Evolutionary conservation across 2,797 vertebrate genomes (phyloP), one percentile per base, ranked within the genome.

Genomic region (Antrozous pallidus): DNA sequence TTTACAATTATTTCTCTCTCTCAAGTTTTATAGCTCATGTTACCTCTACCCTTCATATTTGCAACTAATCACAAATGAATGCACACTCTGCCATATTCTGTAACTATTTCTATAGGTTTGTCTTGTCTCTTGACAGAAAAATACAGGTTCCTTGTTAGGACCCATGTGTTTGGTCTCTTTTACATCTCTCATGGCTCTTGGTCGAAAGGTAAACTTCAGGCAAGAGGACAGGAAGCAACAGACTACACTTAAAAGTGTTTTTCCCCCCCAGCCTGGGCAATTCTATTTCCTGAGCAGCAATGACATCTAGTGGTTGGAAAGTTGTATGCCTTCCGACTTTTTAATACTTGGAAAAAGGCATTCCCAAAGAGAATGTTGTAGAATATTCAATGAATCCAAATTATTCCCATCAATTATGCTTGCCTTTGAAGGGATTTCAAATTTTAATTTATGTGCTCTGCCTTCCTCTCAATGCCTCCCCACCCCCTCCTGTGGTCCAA

Each of bases 291-390:
- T 47, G 90, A 77, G n/a, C 97, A 98, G 98, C 83, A 97, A 74
- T 97, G 98, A 90, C 98, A 97, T 95, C 98, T 98, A 67, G 94
- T 93, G 98, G 95, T 94, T 71, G 2, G 0, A 38, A 74, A 6
- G 2, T 78, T 61, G 22, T 45, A 79, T 65, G 11, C 28, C 2
- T 61, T 51, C 31, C 79, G 14, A 61, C 6, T 88, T 85, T 69
- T 56, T 38, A 71, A 8, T 11, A 69, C 24, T 58, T 54, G 47
- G 24, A 45, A 33, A 33, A 61, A 69, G 20, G 18, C 6, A 22
- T 83, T 54, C 56, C 36, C 17, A 73, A 74, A 45, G 58, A 67
- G 38, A 79, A 45, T 47, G 10, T 51, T 33, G 36, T 45, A 31
- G 33, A 67, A 67, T 63, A 63, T 58, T 84, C 88, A 79, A 88